Evolutionary conservation across 2,888 invertebrate species (phyloP).

Genomic region (Diarsia rubi): DNA sequence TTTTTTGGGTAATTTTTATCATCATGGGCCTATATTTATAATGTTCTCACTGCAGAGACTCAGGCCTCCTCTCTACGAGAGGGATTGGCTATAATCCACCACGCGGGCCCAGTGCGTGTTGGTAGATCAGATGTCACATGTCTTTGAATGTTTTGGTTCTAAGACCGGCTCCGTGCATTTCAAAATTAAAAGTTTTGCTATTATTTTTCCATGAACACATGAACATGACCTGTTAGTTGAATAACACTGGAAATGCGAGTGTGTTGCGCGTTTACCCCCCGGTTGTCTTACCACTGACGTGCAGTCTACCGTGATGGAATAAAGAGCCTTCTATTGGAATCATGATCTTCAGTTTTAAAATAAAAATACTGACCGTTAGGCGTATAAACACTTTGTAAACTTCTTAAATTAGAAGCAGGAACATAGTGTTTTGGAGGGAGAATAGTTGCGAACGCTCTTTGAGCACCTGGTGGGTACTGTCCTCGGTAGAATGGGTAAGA

Average conservation of each 20-base stretch:
- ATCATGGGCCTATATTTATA: too few species aligned
- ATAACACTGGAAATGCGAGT: background rate
- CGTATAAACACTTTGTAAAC: constrained; percentile 42
- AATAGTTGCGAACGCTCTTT: constrained; percentile 80
- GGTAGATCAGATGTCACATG: too few species aligned
- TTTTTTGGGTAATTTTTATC: too few species aligned
- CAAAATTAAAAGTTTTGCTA: background rate
- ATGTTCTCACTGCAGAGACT: too few species aligned
- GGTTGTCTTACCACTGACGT: background rate
- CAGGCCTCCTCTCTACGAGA: too few species aligned
- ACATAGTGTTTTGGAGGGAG: constrained; percentile 77
- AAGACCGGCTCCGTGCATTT: too few species aligned
- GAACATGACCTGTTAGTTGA: too few species aligned
- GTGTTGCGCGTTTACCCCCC: background rate
- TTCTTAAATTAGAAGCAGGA: constrained; percentile 10
- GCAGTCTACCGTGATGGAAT: constrained; percentile 26
- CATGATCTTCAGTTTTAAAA: constrained; percentile 34
- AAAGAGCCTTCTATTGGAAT: constrained; percentile 34
- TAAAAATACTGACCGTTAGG: constrained; percentile 58
- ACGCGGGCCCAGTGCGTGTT: too few species aligned
- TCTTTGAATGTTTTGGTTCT: too few species aligned
- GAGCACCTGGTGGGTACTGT: constrained; percentile 75
- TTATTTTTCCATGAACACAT: background rate
- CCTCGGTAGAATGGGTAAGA: background rate
- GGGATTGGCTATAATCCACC: too few species aligned